Evolutionary conservation across 2,113 vertebrate species (phyloP).

Genomic region (Nothoprocta perdicaria): DNA sequence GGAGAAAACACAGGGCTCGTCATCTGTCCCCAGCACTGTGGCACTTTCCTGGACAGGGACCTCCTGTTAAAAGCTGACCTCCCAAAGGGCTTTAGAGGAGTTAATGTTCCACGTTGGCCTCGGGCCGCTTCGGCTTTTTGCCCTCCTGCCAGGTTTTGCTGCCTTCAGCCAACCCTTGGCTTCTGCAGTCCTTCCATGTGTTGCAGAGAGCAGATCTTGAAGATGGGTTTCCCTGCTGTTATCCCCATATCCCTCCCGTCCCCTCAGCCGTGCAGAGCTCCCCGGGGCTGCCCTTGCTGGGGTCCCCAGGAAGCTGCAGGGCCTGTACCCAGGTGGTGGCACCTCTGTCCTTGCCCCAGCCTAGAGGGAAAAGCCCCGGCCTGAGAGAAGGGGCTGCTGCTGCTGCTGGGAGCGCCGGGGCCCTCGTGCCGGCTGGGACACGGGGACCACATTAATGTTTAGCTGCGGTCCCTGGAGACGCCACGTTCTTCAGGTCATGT

Average conservation of each 20-base stretch:
- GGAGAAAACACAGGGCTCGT: constrained; percentile 10
- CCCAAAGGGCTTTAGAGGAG: constrained; percentile 26
- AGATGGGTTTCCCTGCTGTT: no score
- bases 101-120: constrained; percentile 40
- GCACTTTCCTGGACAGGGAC: constrained; percentile 55
- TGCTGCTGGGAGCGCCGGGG: background rate
- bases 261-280: no score
- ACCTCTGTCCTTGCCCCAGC: background rate
- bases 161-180: background rate
- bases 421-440: background rate
- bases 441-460: background rate
- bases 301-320: no score
- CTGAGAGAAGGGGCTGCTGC: background rate
- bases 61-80: constrained; percentile 55
- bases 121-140: constrained; percentile 15
- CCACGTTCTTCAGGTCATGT: background rate
- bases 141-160: constrained; percentile 8
- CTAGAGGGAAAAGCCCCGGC: no score
- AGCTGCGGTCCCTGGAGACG: background rate
- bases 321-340: no score
- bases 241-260: no score
- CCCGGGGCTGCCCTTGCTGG: background rate
- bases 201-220: background rate
- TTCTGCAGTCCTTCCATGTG: background rate
- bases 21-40: background rate